These are phyloP conservation scores for Actinostola sp. DNA, from an alignment of 92 coral and sea anemone species.

Conservation along the genomic window DNA sequence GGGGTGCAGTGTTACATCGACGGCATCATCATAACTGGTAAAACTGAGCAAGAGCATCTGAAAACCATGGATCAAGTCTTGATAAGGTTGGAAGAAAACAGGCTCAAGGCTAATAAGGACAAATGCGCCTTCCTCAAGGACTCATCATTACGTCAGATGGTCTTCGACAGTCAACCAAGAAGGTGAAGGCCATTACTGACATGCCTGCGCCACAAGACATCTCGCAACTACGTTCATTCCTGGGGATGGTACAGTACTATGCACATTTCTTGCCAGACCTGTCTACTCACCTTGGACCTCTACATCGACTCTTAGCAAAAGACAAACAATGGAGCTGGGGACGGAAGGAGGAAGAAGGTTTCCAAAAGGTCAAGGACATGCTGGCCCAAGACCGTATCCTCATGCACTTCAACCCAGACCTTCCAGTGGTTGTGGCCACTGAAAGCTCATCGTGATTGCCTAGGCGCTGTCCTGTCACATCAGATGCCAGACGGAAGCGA, in stretches of 20 bases:
- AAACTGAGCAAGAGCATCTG: slow-evolving; percentile 14
- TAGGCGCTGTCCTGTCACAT: too few relatives aligned
- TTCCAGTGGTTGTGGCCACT: too few relatives aligned
- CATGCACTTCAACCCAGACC: too few relatives aligned
- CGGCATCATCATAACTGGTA: slow-evolving; percentile 55
- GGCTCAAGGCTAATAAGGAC: slow-evolving; percentile 37
- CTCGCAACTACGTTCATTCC: slow-evolving; percentile 22
- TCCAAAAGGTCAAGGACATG: too few relatives aligned
- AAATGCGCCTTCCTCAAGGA: slow-evolving; percentile 28
- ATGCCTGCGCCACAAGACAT: slow-evolving; percentile 38
- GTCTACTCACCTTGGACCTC: slow-evolving; percentile 46
- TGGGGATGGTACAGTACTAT: slow-evolving; percentile 49
- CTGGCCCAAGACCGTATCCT: too few relatives aligned
- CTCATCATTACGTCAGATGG: slow-evolving; percentile 17
- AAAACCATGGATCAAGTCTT: slow-evolving; percentile 37
- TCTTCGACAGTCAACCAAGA: slow-evolving; percentile 36
- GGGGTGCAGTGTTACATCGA: slow-evolving; percentile 52
- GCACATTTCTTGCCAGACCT: slow-evolving; percentile 40
- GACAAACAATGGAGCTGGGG: too few relatives aligned
- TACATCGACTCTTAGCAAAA: slow-evolving; percentile 46
- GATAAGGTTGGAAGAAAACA: slow-evolving; percentile 45
- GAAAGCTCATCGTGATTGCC: too few relatives aligned
- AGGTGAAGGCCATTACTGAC: slow-evolving; percentile 14
- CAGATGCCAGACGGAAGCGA: too few relatives aligned
- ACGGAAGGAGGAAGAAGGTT: too few relatives aligned